These are phyloP conservation scores for Dendrolimus punctatus DNA, from an alignment of 1,140 invertebrate genomes.

Conservation along the genomic window DNA sequence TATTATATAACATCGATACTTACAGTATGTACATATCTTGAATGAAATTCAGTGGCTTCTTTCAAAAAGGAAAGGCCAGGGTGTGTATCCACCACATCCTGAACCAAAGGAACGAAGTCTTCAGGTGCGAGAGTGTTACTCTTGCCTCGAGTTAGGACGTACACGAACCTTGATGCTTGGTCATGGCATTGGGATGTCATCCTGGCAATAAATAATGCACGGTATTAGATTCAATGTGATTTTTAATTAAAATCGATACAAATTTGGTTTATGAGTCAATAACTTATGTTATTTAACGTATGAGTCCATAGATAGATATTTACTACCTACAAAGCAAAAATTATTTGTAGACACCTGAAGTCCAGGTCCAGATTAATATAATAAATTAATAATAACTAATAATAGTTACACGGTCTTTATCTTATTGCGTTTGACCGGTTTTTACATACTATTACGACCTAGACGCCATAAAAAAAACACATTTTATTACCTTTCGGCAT, in stretches of 20 bases:
- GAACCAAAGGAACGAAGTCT: conserved; percentile 94
- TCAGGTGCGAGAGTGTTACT: conserved; percentile 80
- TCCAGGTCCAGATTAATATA: too few species aligned
- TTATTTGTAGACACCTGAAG: too few species aligned
- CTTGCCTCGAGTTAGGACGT: conserved; percentile 82
- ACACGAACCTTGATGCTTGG: conserved; percentile 90
- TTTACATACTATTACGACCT: too few species aligned
- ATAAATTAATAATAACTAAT: too few species aligned
- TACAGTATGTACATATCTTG: conserved; percentile 97
- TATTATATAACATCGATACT: conserved; percentile 35
- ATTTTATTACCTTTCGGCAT: too few species aligned
- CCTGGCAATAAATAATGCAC: conserved; percentile 61
- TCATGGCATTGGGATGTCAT: conserved; percentile 88
- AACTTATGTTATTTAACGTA: too few species aligned
- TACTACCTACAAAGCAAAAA: too few species aligned
- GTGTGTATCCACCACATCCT: conserved; percentile 99
- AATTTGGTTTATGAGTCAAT: conserved; percentile 1
- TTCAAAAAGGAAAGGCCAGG: conserved; percentile 97
- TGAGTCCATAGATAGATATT: too few species aligned
- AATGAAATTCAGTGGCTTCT: conserved; percentile 98
- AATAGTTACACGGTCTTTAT: too few species aligned
- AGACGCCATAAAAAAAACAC: too few species aligned
- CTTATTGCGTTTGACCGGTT: too few species aligned
- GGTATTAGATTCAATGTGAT: not conserved
- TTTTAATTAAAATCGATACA: conserved; percentile 1